Conservation (phyloP, 2,888 invertebrate species). For the Rhamphomyia laevipes region DNA sequence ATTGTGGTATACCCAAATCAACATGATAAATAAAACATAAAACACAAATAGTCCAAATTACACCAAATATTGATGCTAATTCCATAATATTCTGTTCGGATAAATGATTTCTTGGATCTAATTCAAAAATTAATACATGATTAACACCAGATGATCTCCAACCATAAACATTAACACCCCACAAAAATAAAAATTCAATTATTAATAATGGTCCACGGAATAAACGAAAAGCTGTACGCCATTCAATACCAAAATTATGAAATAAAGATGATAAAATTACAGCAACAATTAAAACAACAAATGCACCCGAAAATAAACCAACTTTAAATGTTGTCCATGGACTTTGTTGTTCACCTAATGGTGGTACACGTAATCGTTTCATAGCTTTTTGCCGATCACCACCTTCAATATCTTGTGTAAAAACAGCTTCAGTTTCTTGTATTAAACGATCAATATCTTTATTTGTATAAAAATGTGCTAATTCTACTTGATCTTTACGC, state of each 20-base stretch:
- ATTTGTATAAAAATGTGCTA: slow-evolving; percentile 72
- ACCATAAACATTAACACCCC: slow-evolving; percentile 71
- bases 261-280: slow-evolving; percentile 56
- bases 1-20: slow-evolving; percentile 59
- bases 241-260: slow-evolving; percentile 41
- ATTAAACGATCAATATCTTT: slow-evolving; percentile 78
- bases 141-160: slow-evolving; percentile 75
- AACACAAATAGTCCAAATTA: slow-evolving; percentile 56
- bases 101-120: slow-evolving; percentile 66
- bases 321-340: slow-evolving; percentile 76
- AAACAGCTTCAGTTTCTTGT: slow-evolving; percentile 60
- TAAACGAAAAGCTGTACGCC: slow-evolving; percentile 59
- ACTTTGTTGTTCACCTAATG: slow-evolving; percentile 70
- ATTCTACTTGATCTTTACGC: slow-evolving; percentile 67
- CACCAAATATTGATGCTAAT: slow-evolving; percentile 62
- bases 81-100: slow-evolving; percentile 68
- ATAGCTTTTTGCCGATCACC: slow-evolving; percentile 77
- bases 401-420: slow-evolving; percentile 58
- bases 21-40: slow-evolving; percentile 56
- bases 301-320: slow-evolving; percentile 73
- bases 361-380: slow-evolving; percentile 77
- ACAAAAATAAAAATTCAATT: slow-evolving; percentile 61
- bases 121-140: slow-evolving; percentile 71
- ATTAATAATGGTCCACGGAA: slow-evolving; percentile 70
- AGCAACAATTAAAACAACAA: slow-evolving; percentile 59